Evolutionary conservation across 2,888 invertebrate genomes (phyloP), one percentile per base, ranked within the genome.

Genomic region (Cheilosia grossa): DNA sequence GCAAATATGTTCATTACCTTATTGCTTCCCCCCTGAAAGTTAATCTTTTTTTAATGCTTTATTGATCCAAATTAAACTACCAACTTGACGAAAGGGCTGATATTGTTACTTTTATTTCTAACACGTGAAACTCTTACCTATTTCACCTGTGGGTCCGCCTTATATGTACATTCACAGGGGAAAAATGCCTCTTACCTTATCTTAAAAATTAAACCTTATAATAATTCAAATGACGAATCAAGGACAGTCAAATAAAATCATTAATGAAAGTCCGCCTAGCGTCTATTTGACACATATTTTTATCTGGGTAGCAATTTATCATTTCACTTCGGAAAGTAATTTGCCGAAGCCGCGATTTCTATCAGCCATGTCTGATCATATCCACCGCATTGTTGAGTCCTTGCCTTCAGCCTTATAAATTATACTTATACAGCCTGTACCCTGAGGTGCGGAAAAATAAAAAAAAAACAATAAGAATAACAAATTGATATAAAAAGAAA

Each of bases 261-360:
- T 42, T 30, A 53, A 33, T 44, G 40, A 53, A 53, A 72, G 19
- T 30, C 19, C 19, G 17, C 33, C 44, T 44, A 37, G 13, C 42
- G 30, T 30, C 44, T 21, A 61, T 53, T 61, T 69, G 54, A 66
- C 21, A 74, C 54, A 67, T 74, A 27, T 54, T 37, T 37, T 19
- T 56, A 54, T 15, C 53, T 66, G 4, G 19, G 51, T 5, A 13
- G 49, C 30, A 44, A 78, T 82, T 78, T 64, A 78, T 78, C 67
- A 78, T 56, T 69, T 67, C 63, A 27, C 51, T 61, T 63, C 47
- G 51, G 58, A 70, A 53, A 79, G 70, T 66, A 64, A 83, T 75
- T 83, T 79, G 69, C 63, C 37, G 10, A 51, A 51, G 78, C 37
- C 27, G 54, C 67, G 73, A 56, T 61, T 77, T 78, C 51, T 73